A percentile compares a stretch with the other conserved stretches of the same genome.
Conservation (phyloP, 2,888 invertebrate genomes). For the Allophyes oxyacanthae region DNA sequence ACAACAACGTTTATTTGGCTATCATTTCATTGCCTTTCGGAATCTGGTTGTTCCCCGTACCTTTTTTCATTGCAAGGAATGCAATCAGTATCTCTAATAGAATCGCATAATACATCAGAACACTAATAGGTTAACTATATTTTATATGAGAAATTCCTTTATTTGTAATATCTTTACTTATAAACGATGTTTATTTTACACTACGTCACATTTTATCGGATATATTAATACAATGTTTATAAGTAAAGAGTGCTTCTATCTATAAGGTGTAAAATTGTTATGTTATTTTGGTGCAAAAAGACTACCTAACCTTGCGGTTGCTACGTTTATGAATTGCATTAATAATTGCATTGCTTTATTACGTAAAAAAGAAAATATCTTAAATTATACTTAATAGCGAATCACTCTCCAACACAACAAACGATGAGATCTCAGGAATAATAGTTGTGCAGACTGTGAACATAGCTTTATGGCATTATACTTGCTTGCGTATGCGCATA, state of each 20-base stretch:
- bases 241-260: slow-evolving; percentile 31
- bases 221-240: slow-evolving; percentile 26
- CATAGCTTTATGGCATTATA: too few species aligned
- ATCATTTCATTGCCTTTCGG: too few species aligned
- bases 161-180: slow-evolving; percentile 34
- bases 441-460: slow-evolving; percentile 49
- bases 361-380: slow-evolving; percentile 37
- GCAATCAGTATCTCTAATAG: background rate
- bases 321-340: slow-evolving; percentile 51
- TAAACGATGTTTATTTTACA: slow-evolving; percentile 28
- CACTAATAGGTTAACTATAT: slow-evolving; percentile 5
- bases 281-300: slow-evolving; percentile 66
- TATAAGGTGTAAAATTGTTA: slow-evolving; percentile 27
- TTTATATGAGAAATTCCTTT: slow-evolving; percentile 23
- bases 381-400: slow-evolving; percentile 43
- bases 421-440: slow-evolving; percentile 57
- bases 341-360: slow-evolving; percentile 48
- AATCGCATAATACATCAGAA: slow-evolving; percentile 27
- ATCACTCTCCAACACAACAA: slow-evolving; percentile 55
- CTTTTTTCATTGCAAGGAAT: too few species aligned
- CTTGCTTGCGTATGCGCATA: slow-evolving; percentile 11
- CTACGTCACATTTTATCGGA: slow-evolving; percentile 6
- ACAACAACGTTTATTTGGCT: too few species aligned
- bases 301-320: slow-evolving; percentile 47
- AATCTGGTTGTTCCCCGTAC: too few species aligned